Evolutionary conservation across 1,140 invertebrate genomes (phyloP).

Genomic region (Orius insidiosus): DNA sequence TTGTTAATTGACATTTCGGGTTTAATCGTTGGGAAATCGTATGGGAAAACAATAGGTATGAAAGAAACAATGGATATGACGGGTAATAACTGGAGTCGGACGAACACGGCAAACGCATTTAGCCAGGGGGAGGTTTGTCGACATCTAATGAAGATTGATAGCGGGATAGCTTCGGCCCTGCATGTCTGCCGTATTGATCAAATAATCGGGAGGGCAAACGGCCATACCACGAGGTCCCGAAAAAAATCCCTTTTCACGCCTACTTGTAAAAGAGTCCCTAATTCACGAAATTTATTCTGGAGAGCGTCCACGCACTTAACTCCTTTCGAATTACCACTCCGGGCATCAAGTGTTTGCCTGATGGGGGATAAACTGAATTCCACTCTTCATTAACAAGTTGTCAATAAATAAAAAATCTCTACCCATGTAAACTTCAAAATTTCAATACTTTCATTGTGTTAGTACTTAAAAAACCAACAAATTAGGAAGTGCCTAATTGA

Average conservation of each 20-base stretch:
- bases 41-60: not conserved
- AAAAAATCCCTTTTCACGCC: slow-evolving; percentile 7
- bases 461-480: too few relatives aligned
- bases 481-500: too few relatives aligned
- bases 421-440: too few relatives aligned
- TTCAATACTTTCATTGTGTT: too few relatives aligned
- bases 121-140: not conserved
- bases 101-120: slow-evolving; percentile 7
- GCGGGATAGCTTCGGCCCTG: not conserved
- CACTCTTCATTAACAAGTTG: too few relatives aligned
- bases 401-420: too few relatives aligned
- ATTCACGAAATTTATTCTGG: too few relatives aligned
- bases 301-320: too few relatives aligned
- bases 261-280: not conserved
- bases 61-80: not conserved
- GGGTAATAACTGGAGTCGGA: not conserved
- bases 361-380: too few relatives aligned
- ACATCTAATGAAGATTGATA: slow-evolving; percentile 9
- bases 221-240: not conserved
- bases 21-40: not conserved
- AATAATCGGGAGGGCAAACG: not conserved
- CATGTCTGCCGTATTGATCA: slow-evolving; percentile 4
- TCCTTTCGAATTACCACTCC: too few relatives aligned
- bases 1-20: not conserved
- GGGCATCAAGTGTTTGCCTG: too few relatives aligned